Percentiles rank a stretch among this genome's conserved stretches.
Conservation (phyloP, 2,113 vertebrate genomes). For the Microtus ochrogaster region DNA sequence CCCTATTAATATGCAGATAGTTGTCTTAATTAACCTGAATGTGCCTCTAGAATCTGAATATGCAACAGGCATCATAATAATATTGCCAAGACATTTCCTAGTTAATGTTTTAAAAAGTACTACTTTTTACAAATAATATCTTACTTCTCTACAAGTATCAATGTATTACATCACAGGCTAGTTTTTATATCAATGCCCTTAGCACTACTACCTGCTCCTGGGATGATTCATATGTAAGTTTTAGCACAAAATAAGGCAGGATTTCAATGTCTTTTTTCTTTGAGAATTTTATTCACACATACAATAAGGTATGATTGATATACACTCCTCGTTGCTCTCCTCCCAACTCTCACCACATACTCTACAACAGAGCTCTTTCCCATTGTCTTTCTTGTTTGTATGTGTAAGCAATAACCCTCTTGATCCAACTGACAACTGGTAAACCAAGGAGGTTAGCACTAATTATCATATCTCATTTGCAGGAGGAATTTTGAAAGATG, state of each 20-base stretch:
- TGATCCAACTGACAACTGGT: conserved; percentile 75
- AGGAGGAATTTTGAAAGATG: conserved; percentile 82
- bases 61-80: not conserved
- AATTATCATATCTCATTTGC: conserved; percentile 83
- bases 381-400: not conserved
- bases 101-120: not conserved
- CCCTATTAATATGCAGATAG: not conserved
- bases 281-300: not conserved
- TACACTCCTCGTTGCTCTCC: not conserved
- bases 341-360: not conserved
- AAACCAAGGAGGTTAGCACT: conserved; percentile 82
- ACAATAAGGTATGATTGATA: not conserved
- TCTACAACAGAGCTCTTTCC: not conserved
- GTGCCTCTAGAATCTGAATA: not conserved
- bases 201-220: not conserved
- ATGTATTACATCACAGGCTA: not conserved
- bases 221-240: fast-evolving
- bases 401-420: not conserved
- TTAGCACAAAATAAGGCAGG: not conserved
- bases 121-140: not conserved
- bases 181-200: not conserved
- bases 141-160: not conserved
- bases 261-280: not conserved
- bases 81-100: not conserved
- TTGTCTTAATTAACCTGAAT: not conserved